Percentiles rank a stretch among this genome's conserved stretches.
phyloP scores from a whole-genome alignment of 53 echinoderm and acorn worm genomes.

The Henricia sp. region DNA sequence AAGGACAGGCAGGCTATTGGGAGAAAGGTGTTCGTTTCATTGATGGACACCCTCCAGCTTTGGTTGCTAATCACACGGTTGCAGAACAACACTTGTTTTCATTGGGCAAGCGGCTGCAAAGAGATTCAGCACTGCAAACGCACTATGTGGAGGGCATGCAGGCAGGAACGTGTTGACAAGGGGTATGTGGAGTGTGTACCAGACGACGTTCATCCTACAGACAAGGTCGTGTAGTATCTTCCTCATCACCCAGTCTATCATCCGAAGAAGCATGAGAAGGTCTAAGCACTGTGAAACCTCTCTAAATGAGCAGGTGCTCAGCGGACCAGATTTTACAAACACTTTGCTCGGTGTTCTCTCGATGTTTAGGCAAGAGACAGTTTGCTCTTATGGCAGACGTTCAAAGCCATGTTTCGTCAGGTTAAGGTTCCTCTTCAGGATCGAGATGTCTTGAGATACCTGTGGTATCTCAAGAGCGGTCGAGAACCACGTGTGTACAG shows the following conservation, averaged over 20 bases:
- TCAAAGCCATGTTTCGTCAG: not conserved
- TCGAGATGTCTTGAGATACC: no score
- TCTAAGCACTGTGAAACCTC: conserved; percentile 12
- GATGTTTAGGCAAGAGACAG: conserved; percentile 7
- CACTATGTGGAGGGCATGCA: not conserved
- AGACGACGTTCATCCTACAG: not conserved
- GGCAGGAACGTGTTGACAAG: no score
- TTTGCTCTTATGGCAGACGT: not conserved
- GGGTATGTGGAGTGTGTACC: no score
- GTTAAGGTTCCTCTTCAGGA: no score
- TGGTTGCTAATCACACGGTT: no score
- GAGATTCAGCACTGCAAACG: not conserved
- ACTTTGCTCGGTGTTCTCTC: conserved; percentile 5
- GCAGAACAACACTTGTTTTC: not conserved
- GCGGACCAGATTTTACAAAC: conserved; percentile 26
- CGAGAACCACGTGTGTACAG: not conserved
- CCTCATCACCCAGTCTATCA: conserved; percentile 36
- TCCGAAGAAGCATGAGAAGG: conserved; percentile 17
- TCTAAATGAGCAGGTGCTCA: conserved; percentile 5
- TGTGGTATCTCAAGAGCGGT: no score
- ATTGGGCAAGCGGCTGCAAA: conserved; percentile 30
- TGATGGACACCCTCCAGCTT: conserved; percentile 25
- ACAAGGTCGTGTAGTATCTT: conserved; percentile 13
- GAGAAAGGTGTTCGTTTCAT: no score
- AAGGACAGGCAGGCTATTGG: no score